Evolutionary conservation across 2,797 vertebrate species (phyloP), one percentile per base, ranked within the genome.

Genomic region (Forpus xanthops): DNA sequence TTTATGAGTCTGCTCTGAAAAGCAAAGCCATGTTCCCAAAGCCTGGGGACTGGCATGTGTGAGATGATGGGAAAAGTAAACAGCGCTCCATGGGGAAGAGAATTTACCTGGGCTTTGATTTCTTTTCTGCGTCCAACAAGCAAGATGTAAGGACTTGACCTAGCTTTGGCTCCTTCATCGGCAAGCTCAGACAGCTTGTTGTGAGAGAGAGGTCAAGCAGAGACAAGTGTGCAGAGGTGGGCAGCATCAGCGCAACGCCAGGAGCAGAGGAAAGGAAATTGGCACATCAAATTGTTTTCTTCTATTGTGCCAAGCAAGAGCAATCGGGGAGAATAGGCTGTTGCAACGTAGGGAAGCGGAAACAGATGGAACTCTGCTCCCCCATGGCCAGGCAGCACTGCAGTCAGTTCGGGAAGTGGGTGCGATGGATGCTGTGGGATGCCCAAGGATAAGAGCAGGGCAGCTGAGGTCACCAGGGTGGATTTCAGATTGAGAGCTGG

Each of bases 381-480:
- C 5, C 45, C 44, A 5, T 3, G 14, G 45, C 27, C 50, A 8
- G 65, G 45, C 4, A 0, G 60, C 1, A 1, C 85, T 67, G 79
- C 78, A 72, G 7, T 76, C 8, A 1, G 71, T 70, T 80, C 18
- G n/a, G 76, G n/a, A 70, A 75, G 74, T 89, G 70, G 19, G 44
- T 18, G n/a, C 0, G 2, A 44, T 64, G 61, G 49, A 67, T 81
- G 42, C 30, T 0, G 3, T 0, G 11, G 71, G 76, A 55, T 92
- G 79, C 89, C 83, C 35, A 0, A 73, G 67, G 42, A 35, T 13
- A 67, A 44, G 73, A 78, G 49, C 52, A 50, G 95, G 94, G 87
- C 89, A 90, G 65, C 85, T 82, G 89, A 96, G 95, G 93, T 92
- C 93, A 93, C 60, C 33, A 25, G 94, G 76, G 73, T 73, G 85